phyloP scores from a whole-genome alignment of 2,888 invertebrate species.

The Lomographa bimaculata region DNA sequence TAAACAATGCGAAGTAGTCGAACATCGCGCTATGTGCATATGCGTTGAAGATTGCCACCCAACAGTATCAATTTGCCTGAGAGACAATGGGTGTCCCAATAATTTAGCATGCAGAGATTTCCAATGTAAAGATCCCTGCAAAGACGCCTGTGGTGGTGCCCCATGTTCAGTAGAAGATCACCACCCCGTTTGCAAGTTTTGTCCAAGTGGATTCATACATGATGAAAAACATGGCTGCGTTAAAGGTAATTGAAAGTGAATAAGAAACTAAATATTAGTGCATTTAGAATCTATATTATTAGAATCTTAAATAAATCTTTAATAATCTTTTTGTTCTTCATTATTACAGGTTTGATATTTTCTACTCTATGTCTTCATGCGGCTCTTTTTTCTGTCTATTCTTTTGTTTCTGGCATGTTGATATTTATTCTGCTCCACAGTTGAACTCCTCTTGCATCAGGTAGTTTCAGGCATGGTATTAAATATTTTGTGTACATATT shows the following conservation, averaged over 20 bases:
- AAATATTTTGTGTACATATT: conserved; percentile 62
- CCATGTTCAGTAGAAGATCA: conserved; percentile 98
- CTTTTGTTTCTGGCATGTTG: conserved; percentile 76
- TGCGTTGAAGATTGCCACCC: conserved; percentile 95
- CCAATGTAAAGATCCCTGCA: conserved; percentile 95
- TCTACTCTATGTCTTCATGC: conserved; percentile 77
- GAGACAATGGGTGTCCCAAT: conserved; percentile 94
- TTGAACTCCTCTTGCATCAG: conserved; percentile 75
- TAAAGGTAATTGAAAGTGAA: conserved; percentile 91
- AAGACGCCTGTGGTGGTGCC: conserved; percentile 92
- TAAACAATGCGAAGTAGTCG: conserved; percentile 94
- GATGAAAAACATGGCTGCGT: conserved; percentile 97
- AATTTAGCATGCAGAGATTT: conserved; percentile 94
- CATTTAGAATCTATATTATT: conserved; percentile 56
- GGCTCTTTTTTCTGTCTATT: conserved; percentile 70
- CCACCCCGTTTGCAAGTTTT: conserved; percentile 97
- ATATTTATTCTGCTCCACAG: conserved; percentile 75
- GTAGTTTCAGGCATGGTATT: conserved; percentile 73
- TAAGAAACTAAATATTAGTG: conserved; percentile 55
- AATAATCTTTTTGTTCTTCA: conserved; percentile 79
- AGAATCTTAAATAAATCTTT: conserved; percentile 70
- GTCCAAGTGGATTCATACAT: conserved; percentile 96
- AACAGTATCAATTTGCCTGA: conserved; percentile 92
- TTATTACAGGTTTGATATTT: conserved; percentile 83
- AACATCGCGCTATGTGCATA: conserved; percentile 93